Base-by-base conservation (phyloP, 2,797 vertebrate species). In the Oreochromis mossambicus region DNA sequence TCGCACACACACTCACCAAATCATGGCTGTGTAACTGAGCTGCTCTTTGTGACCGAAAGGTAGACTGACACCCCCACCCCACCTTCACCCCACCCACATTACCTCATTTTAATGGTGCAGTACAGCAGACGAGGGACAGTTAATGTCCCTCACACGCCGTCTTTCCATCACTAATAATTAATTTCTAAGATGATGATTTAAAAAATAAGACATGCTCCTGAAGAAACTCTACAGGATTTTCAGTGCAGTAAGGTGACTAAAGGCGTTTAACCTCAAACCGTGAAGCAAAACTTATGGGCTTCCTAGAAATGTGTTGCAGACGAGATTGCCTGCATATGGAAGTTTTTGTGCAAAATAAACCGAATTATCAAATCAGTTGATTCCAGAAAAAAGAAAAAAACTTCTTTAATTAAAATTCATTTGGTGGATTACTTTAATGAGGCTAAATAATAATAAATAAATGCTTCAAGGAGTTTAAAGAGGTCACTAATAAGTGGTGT, bases 1-100 rank as follows among this genome's bases (percentile, higher is more conserved):
- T 48, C 63, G 29, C 43, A 7, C 32, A 61, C 21, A 29, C 17
- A 36, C 46, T 79, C 86, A 86, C 50, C 82, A 87, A 89, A 89
- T 89, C 90, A 75, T 79, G 79, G 63, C 83, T 4, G 43, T 85
- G 83, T 82, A 81, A 79, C 76, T 55, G 80, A 88, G 73, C 68
- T 77, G 76, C 43, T 73, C 41, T 48, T 73, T 48, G 78, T 38
- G 73, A 56, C 79, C 58, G 79, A 50, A 66, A 24, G 86, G 83
- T 87, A 87, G 83, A 88, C 80, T 83, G 43, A 82, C 83, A 56
- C 21, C 21, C 78, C 12, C 24, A 63, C 32, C 6, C 58, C 83
- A 52, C 21, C n/a, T 77, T 13, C 32, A 63, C 58, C 58, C 6
- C 77, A 29, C 55, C 21, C 32, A 38, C 54, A 79, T 88, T 77